Evolutionary conservation across 2,113 vertebrate genomes (phyloP).

Genomic region (Cyrtonyx montezumae): DNA sequence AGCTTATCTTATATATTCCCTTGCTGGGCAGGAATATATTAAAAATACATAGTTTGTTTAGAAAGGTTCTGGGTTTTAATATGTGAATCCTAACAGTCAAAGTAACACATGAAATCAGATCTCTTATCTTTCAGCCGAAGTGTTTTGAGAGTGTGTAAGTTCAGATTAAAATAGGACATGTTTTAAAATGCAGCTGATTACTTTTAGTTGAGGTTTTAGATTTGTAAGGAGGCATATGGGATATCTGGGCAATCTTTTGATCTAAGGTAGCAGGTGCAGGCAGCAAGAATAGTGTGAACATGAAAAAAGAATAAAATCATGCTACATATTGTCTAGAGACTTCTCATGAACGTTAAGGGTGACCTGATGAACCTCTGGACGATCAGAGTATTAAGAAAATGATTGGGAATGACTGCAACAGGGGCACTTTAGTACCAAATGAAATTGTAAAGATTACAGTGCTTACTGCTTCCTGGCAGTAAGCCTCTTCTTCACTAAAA

Average conservation of each 20-base stretch:
- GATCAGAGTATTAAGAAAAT: not conserved
- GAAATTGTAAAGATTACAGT: constrained; percentile 51
- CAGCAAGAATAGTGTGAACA: not conserved
- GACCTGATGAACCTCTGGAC: constrained; percentile 2
- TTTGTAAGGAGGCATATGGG: not conserved
- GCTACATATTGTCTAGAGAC: not conserved
- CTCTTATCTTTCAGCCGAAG: not conserved
- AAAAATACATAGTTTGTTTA: not conserved
- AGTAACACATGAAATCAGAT: not conserved
- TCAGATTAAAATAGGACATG: not conserved
- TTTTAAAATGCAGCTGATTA: not conserved
- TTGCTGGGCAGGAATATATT: not conserved
- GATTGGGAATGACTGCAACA: not conserved
- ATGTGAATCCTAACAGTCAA: not conserved
- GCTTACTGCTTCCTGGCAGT: constrained; percentile 38
- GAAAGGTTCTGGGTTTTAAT: not conserved
- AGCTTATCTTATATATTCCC: not conserved
- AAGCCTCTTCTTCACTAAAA: constrained; percentile 33
- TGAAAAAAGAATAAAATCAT: rapidly evolving
- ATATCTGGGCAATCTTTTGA: not conserved
- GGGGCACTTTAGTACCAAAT: constrained; percentile 37
- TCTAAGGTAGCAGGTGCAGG: not conserved
- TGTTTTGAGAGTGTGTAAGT: not conserved
- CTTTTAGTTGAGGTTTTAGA: not conserved
- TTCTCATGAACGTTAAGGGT: not conserved